These are phyloP conservation scores for Morone chrysops DNA, from an alignment of 2,113 vertebrate species.

Conservation along the genomic window DNA sequence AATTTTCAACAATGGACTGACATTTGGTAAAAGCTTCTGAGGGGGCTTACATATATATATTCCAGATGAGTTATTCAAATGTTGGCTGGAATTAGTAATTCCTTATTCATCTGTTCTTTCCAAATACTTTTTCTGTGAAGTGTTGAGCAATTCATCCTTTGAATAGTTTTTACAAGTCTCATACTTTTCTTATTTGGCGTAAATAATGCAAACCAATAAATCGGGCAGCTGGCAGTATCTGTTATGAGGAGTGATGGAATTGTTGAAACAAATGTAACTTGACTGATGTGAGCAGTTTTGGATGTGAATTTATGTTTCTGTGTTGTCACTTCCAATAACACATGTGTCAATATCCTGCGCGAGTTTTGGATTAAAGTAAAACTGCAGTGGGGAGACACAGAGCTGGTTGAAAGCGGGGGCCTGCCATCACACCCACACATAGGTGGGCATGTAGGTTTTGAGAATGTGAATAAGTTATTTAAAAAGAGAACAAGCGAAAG, in stretches of 20 bases:
- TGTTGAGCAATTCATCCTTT: constrained; percentile 19
- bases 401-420: not conserved
- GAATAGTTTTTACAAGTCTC: not conserved
- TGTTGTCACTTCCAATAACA: constrained; percentile 49
- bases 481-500: constrained; percentile 13
- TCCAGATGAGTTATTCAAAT: constrained; percentile 50
- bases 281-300: not conserved
- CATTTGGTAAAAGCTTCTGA: not conserved
- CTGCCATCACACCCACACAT: not conserved
- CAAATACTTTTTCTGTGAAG: not conserved
- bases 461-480: constrained; percentile 16
- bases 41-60: constrained; percentile 30
- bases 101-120: constrained; percentile 42
- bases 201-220: constrained; percentile 15
- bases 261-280: constrained; percentile 16
- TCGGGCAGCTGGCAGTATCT: not conserved
- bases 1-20: not conserved
- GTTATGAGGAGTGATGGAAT: constrained; percentile 45
- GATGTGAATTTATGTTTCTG: not conserved
- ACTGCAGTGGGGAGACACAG: not conserved
- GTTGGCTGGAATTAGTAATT: constrained; percentile 1
- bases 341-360: constrained; percentile 52
- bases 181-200: not conserved
- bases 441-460: constrained; percentile 10
- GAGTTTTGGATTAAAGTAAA: constrained; percentile 42